phyloP scores from a whole-genome alignment of 2,888 invertebrate species.

The Mythimna pallens region DNA sequence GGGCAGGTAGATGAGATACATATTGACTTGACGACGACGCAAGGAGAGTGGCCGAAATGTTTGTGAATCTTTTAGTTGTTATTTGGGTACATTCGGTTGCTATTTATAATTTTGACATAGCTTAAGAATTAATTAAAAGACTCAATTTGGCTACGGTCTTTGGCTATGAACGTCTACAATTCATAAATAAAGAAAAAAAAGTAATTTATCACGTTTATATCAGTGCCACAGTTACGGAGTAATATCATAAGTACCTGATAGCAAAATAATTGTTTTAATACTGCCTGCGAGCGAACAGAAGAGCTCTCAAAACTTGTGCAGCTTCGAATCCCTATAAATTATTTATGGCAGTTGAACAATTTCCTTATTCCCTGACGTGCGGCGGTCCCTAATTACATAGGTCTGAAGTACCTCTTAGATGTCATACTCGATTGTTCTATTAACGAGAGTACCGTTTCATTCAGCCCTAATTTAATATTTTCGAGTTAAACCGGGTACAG shows the following conservation, averaged over 20 bases:
- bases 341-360: constrained; percentile 86
- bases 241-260: constrained; percentile 66
- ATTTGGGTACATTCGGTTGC: no score
- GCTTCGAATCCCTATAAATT: constrained; percentile 85
- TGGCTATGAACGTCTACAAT: background rate
- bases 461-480: constrained; percentile 71
- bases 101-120: no score
- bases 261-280: constrained; percentile 71
- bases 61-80: no score
- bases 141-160: background rate
- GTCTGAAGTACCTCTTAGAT: constrained; percentile 78
- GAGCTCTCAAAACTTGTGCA: constrained; percentile 84
- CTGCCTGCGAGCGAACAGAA: constrained; percentile 70
- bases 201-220: constrained; percentile 17
- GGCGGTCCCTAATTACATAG: constrained; percentile 80
- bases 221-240: constrained; percentile 26
- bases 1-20: no score
- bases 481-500: constrained; percentile 31
- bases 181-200: background rate
- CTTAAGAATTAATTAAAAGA: background rate
- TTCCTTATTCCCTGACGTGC: constrained; percentile 74
- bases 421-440: constrained; percentile 79
- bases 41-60: background rate
- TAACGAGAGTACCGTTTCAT: constrained; percentile 77
- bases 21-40: background rate